These are phyloP conservation scores for Drosophila fuyamai DNA, from an alignment of 1,140 invertebrate genomes.

Conservation along the genomic window DNA sequence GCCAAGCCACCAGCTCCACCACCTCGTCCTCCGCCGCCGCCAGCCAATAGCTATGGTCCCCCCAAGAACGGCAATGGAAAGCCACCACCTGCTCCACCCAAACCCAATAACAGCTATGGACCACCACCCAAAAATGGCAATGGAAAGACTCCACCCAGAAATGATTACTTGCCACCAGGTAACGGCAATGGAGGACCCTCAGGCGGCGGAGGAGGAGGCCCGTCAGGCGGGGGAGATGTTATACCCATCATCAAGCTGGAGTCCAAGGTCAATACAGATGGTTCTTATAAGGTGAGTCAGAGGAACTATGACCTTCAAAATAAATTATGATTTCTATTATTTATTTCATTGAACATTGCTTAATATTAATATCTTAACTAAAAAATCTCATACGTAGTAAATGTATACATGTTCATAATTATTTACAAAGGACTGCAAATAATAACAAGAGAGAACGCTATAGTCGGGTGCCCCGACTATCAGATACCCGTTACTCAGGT, in stretches of 20 bases:
- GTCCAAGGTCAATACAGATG: constrained; percentile 87
- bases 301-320: no score
- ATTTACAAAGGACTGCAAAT: no score
- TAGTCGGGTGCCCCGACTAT: no score
- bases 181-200: constrained; percentile 39
- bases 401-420: no score
- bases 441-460: no score
- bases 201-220: neutral
- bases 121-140: constrained; percentile 51
- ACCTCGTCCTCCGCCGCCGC: constrained; percentile 35
- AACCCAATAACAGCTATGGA: constrained; percentile 46
- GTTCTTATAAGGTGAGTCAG: constrained; percentile 86
- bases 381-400: no score
- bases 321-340: no score
- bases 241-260: constrained; percentile 87
- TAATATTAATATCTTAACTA: no score
- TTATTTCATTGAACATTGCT: no score
- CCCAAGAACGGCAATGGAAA: constrained; percentile 52
- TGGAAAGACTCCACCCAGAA: constrained; percentile 22
- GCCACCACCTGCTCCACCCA: constrained; percentile 50
- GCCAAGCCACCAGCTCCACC: constrained; percentile 43
- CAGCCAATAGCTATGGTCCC: constrained; percentile 41
- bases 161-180: constrained; percentile 51
- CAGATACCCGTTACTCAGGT: no score
- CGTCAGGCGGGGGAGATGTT: constrained; percentile 33